phyloP scores from a whole-genome alignment of 2,113 vertebrate genomes.

The Vombatus ursinus region DNA sequence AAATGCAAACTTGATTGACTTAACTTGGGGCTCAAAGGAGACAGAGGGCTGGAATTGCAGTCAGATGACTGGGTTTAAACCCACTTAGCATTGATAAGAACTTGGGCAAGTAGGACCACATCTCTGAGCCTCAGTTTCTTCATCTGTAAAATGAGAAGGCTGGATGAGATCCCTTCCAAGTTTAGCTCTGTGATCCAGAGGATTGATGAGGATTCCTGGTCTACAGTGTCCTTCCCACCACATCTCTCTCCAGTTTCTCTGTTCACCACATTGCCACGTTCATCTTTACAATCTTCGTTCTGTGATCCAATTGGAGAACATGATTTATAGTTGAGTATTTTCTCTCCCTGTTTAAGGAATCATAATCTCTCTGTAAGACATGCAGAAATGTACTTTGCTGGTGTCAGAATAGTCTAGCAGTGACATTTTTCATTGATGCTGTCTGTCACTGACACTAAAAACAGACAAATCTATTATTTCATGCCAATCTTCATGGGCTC shows the following conservation, averaged over 20 bases:
- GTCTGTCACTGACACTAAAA: background rate
- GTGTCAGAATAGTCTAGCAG: background rate
- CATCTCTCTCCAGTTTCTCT: background rate
- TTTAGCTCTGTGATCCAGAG: background rate
- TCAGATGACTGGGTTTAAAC: background rate
- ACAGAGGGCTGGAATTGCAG: background rate
- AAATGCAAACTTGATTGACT: background rate
- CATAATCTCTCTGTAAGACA: background rate
- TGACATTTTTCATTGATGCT: background rate
- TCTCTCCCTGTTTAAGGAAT: background rate
- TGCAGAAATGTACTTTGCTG: background rate
- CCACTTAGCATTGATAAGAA: background rate
- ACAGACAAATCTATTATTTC: background rate
- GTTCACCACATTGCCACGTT: background rate
- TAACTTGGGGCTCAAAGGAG: background rate
- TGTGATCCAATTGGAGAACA: background rate
- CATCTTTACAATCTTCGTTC: background rate
- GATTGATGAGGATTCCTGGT: background rate
- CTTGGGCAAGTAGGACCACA: background rate
- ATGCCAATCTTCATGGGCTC: background rate
- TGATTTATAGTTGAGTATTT: background rate
- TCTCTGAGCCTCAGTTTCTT: background rate
- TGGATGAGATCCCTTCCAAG: background rate
- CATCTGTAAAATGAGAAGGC: background rate
- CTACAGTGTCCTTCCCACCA: background rate